Evolutionary conservation across 2,797 vertebrate genomes (phyloP).

Genomic region (Peromyscus aztecus): DNA sequence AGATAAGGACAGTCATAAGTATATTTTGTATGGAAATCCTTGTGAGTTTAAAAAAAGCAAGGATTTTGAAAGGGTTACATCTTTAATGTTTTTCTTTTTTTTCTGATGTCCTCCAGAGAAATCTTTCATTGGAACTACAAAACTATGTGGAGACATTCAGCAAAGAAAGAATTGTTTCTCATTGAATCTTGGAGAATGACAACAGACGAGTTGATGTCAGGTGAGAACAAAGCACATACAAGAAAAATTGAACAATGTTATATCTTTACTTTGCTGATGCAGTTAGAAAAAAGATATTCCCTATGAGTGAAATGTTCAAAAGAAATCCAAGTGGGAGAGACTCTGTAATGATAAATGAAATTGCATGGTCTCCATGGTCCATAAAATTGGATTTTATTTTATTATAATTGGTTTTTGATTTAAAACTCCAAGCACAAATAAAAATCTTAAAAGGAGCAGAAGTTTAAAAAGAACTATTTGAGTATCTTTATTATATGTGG

Average conservation of each 20-base stretch:
- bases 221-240: conserved; percentile 33
- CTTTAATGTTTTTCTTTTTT: neutral
- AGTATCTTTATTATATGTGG: conserved; percentile 61
- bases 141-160: conserved; percentile 27
- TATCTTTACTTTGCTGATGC: conserved; percentile 67
- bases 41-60: neutral
- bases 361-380: conserved; percentile 43
- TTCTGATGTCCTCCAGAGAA: conserved; percentile 15
- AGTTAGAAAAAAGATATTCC: conserved; percentile 41
- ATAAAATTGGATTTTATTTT: conserved; percentile 78
- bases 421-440: conserved; percentile 72
- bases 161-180: conserved; percentile 14
- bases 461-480: conserved; percentile 57
- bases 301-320: conserved; percentile 53
- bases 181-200: conserved; percentile 45
- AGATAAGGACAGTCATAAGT: neutral
- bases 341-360: conserved; percentile 71
- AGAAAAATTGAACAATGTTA: conserved; percentile 59
- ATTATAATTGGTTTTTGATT: conserved; percentile 80
- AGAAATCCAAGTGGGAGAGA: conserved; percentile 49
- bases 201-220: conserved; percentile 52
- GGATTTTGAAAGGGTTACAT: neutral
- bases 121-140: neutral
- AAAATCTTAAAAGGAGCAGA: conserved; percentile 62
- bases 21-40: neutral